Conservation (phyloP, 2,113 vertebrate species). For the Micronycteris hirsuta region DNA sequence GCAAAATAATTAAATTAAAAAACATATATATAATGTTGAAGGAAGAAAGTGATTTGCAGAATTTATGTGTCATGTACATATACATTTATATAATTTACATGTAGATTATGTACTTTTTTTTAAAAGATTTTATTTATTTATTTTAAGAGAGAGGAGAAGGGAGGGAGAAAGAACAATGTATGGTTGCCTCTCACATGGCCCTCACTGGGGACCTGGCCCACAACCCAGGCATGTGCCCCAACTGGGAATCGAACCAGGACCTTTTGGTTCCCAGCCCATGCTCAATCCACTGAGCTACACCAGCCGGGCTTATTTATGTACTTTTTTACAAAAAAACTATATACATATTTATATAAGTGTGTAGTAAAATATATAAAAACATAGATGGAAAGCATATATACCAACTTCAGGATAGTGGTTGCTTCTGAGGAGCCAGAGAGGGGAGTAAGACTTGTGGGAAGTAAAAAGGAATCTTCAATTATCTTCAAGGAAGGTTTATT, state of each 20-base stretch:
- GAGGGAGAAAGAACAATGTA: no score
- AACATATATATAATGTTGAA: not conserved
- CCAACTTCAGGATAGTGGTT: not conserved
- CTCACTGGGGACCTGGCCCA: no score
- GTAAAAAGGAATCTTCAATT: not conserved
- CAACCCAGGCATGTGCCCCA: no score
- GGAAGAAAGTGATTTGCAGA: not conserved
- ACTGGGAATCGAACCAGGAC: no score
- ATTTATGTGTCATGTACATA: not conserved
- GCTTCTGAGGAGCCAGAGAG: not conserved
- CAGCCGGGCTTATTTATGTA: no score
- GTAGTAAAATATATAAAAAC: not conserved
- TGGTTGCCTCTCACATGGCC: no score
- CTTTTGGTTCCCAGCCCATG: no score
- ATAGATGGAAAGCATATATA: not conserved
- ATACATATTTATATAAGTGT: not conserved
- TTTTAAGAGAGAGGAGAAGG: no score
- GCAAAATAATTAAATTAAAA: no score
- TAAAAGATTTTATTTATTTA: no score
- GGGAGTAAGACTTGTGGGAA: not conserved
- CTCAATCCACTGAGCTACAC: no score
- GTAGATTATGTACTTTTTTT: not conserved
- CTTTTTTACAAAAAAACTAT: not conserved
- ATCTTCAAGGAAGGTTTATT: not conserved
- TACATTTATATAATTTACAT: not conserved